These are phyloP conservation scores for Meriones psammophilus DNA, from an alignment of 2,797 vertebrate genomes.

Conservation along the genomic window DNA sequence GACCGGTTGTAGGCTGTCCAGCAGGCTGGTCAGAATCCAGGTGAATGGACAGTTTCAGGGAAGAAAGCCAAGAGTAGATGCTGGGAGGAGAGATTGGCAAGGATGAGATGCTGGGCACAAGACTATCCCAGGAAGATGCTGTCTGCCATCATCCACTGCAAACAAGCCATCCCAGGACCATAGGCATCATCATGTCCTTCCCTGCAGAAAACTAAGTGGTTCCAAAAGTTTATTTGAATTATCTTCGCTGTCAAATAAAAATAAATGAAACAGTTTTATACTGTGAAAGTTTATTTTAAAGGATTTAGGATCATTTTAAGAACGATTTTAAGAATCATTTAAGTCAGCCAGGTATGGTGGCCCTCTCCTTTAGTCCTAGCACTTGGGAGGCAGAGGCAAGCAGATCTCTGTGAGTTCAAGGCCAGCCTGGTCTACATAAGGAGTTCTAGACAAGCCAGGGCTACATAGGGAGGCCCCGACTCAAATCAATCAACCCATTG, in stretches of 20 bases:
- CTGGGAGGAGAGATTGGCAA: neutral
- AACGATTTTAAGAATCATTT: conserved; percentile 41
- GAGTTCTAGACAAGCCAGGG: neutral
- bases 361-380: neutral
- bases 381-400: neutral
- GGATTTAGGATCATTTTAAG: neutral
- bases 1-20: too few relatives aligned
- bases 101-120: neutral
- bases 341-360: neutral
- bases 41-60: too few relatives aligned
- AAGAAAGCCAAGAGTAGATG: neutral
- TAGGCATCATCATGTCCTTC: neutral
- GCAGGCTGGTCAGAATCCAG: neutral
- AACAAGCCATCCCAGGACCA: neutral
- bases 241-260: neutral
- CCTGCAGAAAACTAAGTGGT: neutral
- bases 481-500: neutral
- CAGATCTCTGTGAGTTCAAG: neutral
- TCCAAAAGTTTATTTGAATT: conserved; percentile 26
- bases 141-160: neutral
- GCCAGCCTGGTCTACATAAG: neutral
- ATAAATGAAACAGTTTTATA: neutral
- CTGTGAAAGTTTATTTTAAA: neutral
- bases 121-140: neutral
- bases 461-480: neutral